Percentiles rank a stretch among this genome's conserved stretches.
Evolutionary conservation across 35 echinoderm and acorn worm genomes (phyloP).

Genomic region (Eucidaris tribuloides): DNA sequence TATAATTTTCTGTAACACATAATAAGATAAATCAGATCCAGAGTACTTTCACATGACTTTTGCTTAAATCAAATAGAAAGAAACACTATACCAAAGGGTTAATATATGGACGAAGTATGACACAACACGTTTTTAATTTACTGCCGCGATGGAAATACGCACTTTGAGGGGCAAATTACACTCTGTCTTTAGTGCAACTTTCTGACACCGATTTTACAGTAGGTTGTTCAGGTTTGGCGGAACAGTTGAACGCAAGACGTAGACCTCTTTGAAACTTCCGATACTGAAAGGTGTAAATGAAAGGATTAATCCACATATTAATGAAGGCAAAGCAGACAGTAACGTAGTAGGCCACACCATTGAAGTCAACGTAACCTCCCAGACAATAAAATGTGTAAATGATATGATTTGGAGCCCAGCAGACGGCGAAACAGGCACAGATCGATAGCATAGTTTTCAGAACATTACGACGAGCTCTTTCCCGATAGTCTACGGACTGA

Average conservation of each 20-base stretch:
- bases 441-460: constrained; percentile 62
- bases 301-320: constrained; percentile 82
- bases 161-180: too few relatives aligned
- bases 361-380: constrained; percentile 33
- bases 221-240: too few relatives aligned
- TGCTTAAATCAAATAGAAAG: too few relatives aligned
- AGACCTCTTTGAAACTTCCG: constrained; percentile 55
- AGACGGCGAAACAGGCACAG: constrained; percentile 31
- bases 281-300: constrained; percentile 79
- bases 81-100: too few relatives aligned
- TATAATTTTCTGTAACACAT: too few relatives aligned
- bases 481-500: background rate
- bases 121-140: too few relatives aligned
- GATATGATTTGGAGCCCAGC: constrained; percentile 69
- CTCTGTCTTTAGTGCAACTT: too few relatives aligned
- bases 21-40: too few relatives aligned
- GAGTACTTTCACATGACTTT: too few relatives aligned
- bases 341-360: constrained; percentile 18
- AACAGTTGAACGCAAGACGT: background rate
- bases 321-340: constrained; percentile 47
- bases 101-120: too few relatives aligned
- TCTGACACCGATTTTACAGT: too few relatives aligned
- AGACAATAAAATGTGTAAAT: constrained; percentile 62
- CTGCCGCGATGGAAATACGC: too few relatives aligned
- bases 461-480: constrained; percentile 11